Evolutionary conservation across 1,140 invertebrate genomes (phyloP), one percentile per base, ranked within the genome.

Genomic region (Acromyrmex heyeri): DNA sequence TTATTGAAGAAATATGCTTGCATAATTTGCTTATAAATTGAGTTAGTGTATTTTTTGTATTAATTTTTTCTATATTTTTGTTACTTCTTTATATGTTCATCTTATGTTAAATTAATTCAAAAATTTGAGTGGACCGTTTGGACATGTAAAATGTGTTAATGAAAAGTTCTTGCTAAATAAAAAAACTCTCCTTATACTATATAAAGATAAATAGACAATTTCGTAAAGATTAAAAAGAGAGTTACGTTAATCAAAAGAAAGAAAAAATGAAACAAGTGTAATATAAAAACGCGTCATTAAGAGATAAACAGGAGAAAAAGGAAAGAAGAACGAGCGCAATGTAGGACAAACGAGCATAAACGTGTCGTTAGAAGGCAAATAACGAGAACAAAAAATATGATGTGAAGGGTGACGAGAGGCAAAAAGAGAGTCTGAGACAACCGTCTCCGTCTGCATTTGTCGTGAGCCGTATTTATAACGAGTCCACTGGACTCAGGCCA

Each of bases 381-480:
- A 69, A 64, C 14, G 7, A 21, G 53, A 14, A 67, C 30, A 76
- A 59, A 61, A 86, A 81, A 50, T 77, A 64, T 53, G 61, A 57
- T 18, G 6, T 27, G 27, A 21, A 48, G 44, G 3, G 14, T 62
- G 44, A 79, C 62, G 65, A 87, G 55, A 72, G 55, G 44, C 44
- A 85, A 24, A 57, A 76, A 90, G 69, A 86, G 77, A 59, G 75
- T 50, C 57, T 27, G 69, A 86, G 78, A 83, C 83, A 65, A 72
- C 21, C 85, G 24, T 64, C 24, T 77, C 69, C 77, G 62, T 72
- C 67, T 87, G 77, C 87, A 81, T 92, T 92, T 91, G 86, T 89
- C 88, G 73, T 70, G 61, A 85, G 59, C 65, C 62, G 88, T 91
- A 90, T 92, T 91, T 91, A 89, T 91, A 92, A 78, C 77, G 70